Conservation (phyloP, 2,113 vertebrate species). For the Hippocampus barbouri region DNA sequence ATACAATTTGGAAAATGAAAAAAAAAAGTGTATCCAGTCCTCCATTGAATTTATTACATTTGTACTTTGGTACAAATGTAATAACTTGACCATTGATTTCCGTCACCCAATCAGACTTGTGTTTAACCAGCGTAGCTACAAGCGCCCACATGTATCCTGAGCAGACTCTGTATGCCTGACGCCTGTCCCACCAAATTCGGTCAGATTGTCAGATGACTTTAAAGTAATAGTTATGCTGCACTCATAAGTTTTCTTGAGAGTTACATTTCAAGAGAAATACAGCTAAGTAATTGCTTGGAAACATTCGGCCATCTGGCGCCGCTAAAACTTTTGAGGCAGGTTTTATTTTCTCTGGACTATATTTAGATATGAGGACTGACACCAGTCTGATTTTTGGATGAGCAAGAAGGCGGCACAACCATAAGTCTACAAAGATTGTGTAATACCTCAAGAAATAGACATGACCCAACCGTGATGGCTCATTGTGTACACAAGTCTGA, state of each 20-base stretch:
- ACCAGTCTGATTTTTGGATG: constrained; percentile 7
- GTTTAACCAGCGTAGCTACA: constrained; percentile 55
- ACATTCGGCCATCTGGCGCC: background rate
- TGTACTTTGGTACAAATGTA: too few species aligned
- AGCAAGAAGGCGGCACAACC: background rate
- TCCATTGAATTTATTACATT: constrained; percentile 9
- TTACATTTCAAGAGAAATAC: constrained; percentile 3
- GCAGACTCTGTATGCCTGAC: constrained; percentile 41
- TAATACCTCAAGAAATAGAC: constrained; percentile 2
- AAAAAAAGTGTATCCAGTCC: background rate
- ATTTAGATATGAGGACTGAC: background rate
- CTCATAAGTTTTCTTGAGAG: background rate
- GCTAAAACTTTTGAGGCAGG: background rate
- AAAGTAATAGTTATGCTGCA: background rate
- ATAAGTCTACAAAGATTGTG: background rate
- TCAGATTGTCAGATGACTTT: constrained; percentile 9
- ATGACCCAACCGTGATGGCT: background rate
- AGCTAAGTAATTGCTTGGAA: background rate
- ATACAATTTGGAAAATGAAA: background rate
- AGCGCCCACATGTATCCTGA: constrained; percentile 55
- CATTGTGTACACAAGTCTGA: background rate
- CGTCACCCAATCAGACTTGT: constrained; percentile 54
- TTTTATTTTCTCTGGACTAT: background rate
- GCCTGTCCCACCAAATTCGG: constrained; percentile 37
- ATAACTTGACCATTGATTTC: constrained; percentile 49